These are phyloP conservation scores for Moxostoma hubbsi DNA, from an alignment of 2,797 vertebrate species.

Conservation along the genomic window DNA sequence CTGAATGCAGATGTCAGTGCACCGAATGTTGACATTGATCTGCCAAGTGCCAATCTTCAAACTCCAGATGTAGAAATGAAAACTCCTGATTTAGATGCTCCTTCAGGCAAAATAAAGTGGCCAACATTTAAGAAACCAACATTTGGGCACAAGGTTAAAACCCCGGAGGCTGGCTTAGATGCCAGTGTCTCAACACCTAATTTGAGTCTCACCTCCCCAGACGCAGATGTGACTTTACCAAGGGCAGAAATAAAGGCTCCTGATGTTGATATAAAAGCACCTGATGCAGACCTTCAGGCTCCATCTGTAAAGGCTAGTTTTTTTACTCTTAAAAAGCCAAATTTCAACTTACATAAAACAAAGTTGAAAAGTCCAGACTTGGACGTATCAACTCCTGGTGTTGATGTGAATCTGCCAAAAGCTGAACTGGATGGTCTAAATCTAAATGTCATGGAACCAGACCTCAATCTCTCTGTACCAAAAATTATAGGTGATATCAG, in stretches of 20 bases:
- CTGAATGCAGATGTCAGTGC: conserved; percentile 52
- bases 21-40: conserved; percentile 56
- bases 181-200: conserved; percentile 49
- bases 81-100: conserved; percentile 56
- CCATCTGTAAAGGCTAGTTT: conserved; percentile 65
- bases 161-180: conserved; percentile 53
- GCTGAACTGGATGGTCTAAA: conserved; percentile 56
- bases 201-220: conserved; percentile 48
- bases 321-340: conserved; percentile 63
- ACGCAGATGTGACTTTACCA: conserved; percentile 54
- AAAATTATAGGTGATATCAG: conserved; percentile 40
- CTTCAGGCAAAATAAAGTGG: conserved; percentile 63
- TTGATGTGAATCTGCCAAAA: conserved; percentile 61
- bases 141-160: conserved; percentile 64
- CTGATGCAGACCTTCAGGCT: conserved; percentile 60
- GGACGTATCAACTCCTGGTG: conserved; percentile 47
- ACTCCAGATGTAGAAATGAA: conserved; percentile 60
- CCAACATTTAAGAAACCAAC: conserved; percentile 61
- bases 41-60: conserved; percentile 60
- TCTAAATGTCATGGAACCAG: conserved; percentile 51
- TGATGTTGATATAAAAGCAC: conserved; percentile 54
- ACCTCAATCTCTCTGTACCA: conserved; percentile 49
- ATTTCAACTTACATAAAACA: conserved; percentile 44
- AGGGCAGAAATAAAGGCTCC: conserved; percentile 38
- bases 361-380: conserved; percentile 67